These are phyloP conservation scores for Vanacampus margaritifer DNA, from an alignment of 2,113 vertebrate genomes.

Conservation along the genomic window DNA sequence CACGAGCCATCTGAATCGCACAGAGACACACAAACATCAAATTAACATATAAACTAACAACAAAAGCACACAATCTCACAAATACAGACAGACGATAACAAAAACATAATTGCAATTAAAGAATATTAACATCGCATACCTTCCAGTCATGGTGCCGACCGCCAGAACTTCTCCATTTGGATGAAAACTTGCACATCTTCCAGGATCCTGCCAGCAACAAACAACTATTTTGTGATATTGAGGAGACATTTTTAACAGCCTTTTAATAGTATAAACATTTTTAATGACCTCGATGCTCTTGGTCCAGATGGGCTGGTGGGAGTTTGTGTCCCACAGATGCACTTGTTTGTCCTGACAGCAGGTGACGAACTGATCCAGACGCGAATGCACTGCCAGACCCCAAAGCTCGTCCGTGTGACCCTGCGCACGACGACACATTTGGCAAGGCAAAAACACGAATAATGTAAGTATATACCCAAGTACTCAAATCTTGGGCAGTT, in stretches of 20 bases:
- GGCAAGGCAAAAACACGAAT: background rate
- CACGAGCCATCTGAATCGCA: slow-evolving; percentile 80
- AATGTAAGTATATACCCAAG: background rate
- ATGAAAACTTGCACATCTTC: slow-evolving; percentile 81
- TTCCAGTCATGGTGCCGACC: slow-evolving; percentile 84
- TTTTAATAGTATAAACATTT: too few relatives aligned
- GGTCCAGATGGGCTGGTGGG: slow-evolving; percentile 85
- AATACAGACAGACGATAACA: too few relatives aligned
- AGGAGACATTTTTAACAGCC: background rate
- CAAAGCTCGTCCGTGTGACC: slow-evolving; percentile 89
- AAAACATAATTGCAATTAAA: background rate
- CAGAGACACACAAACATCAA: background rate
- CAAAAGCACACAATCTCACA: background rate
- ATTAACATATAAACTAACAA: background rate
- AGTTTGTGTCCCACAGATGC: slow-evolving; percentile 80
- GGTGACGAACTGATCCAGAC: slow-evolving; percentile 80
- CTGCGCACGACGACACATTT: slow-evolving; percentile 51
- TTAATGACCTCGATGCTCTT: slow-evolving; percentile 77
- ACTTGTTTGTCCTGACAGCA: slow-evolving; percentile 84
- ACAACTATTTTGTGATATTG: background rate
- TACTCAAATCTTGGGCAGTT: too few relatives aligned
- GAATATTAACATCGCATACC: slow-evolving; percentile 53
- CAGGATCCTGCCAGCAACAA: slow-evolving; percentile 73
- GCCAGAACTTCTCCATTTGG: slow-evolving; percentile 81
- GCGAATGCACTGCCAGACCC: slow-evolving; percentile 84